Conservation (phyloP, 2,888 invertebrate genomes). For the Melinopterus prodromus region DNA sequence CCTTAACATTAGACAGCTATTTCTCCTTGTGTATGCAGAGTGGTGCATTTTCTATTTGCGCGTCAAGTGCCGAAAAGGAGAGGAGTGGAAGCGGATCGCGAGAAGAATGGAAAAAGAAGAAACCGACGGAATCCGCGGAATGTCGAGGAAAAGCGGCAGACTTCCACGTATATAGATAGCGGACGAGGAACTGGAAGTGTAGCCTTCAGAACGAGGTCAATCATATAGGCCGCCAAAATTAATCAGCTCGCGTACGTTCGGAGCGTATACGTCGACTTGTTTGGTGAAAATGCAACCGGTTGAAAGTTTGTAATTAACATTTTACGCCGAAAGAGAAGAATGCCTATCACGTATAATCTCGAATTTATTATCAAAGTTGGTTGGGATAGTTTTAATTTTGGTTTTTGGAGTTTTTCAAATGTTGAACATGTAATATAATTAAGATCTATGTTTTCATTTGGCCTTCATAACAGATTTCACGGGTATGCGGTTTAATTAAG, state of each 20-base stretch:
- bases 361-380: background rate
- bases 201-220: background rate
- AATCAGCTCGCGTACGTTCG: background rate
- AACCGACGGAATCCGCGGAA: background rate
- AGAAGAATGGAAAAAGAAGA: background rate
- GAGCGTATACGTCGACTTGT: background rate
- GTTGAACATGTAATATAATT: too few relatives aligned
- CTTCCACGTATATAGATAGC: background rate
- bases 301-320: background rate
- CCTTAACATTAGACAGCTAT: too few relatives aligned
- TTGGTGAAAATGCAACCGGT: background rate
- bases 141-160: background rate
- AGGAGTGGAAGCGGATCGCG: background rate
- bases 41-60: background rate
- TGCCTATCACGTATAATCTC: background rate
- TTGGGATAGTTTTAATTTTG: background rate
- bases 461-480: too few relatives aligned
- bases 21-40: too few relatives aligned
- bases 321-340: background rate
- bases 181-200: background rate
- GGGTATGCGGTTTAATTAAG: too few relatives aligned
- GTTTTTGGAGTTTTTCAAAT: too few relatives aligned
- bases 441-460: too few relatives aligned
- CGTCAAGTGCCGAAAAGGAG: background rate
- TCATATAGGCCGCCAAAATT: conserved; percentile 4